Evolutionary conservation across 2,888 invertebrate genomes (phyloP).

Genomic region (Hanleya hanleyi): DNA sequence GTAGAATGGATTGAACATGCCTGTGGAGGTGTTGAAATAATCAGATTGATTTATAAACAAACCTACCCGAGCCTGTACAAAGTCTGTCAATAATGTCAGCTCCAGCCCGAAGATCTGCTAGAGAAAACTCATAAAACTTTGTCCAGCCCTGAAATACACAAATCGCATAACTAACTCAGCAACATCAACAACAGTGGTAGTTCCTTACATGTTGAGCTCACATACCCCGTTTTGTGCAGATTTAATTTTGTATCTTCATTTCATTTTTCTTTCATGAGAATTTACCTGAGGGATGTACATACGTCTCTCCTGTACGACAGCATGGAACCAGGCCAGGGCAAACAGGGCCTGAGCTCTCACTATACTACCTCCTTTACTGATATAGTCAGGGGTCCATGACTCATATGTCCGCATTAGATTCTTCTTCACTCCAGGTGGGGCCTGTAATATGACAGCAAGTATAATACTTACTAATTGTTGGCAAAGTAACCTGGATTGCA

Average conservation of each 20-base stretch:
- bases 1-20: neutral
- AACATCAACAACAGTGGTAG: too few relatives aligned
- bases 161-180: too few relatives aligned
- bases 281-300: slow-evolving; percentile 86
- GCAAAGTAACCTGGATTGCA: too few relatives aligned
- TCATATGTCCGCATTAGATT: slow-evolving; percentile 85
- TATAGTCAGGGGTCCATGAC: slow-evolving; percentile 79
- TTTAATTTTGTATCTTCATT: neutral
- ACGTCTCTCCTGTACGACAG: slow-evolving; percentile 89
- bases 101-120: slow-evolving; percentile 85
- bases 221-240: too few relatives aligned
- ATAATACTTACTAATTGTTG: too few relatives aligned
- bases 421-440: slow-evolving; percentile 89
- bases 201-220: too few relatives aligned
- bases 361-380: slow-evolving; percentile 67
- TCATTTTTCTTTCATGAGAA: too few relatives aligned
- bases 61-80: slow-evolving; percentile 71
- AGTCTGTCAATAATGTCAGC: slow-evolving; percentile 79
- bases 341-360: slow-evolving; percentile 78
- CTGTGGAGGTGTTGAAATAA: neutral
- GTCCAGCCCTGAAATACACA: slow-evolving; percentile 92
- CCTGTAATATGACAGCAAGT: too few relatives aligned
- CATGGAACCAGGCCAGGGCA: slow-evolving; percentile 90
- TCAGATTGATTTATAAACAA: neutral
- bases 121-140: slow-evolving; percentile 90